These are phyloP conservation scores for Prosapia bicincta DNA, from an alignment of 2,888 invertebrate genomes.

Conservation along the genomic window DNA sequence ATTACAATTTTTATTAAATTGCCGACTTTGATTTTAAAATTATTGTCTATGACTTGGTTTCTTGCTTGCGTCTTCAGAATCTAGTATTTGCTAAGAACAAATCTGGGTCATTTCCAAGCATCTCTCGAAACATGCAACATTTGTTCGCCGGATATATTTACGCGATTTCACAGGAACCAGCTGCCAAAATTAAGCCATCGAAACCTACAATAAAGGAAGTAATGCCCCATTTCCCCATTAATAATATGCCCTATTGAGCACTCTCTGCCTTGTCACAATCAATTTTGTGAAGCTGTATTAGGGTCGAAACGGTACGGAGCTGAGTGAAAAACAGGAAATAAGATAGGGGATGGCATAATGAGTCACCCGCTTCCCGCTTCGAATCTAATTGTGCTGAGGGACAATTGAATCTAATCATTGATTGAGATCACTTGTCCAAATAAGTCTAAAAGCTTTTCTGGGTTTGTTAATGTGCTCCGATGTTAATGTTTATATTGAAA, in stretches of 20 bases:
- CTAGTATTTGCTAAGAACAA: too few relatives aligned
- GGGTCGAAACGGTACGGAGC: not conserved
- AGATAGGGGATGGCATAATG: not conserved
- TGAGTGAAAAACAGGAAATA: not conserved
- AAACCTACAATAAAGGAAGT: not conserved
- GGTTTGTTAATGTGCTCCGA: too few relatives aligned
- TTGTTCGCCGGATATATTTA: too few relatives aligned
- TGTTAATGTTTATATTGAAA: too few relatives aligned
- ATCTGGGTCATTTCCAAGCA: too few relatives aligned
- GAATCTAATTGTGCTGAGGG: not conserved
- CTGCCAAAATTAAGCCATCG: too few relatives aligned
- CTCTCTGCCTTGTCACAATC: not conserved
- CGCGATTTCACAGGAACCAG: too few relatives aligned
- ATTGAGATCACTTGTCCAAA: not conserved
- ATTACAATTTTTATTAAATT: too few relatives aligned
- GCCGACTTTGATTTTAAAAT: too few relatives aligned
- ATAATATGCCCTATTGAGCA: not conserved
- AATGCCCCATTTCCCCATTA: not conserved
- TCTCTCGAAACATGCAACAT: too few relatives aligned
- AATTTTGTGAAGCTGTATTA: not conserved
- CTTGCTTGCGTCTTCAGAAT: too few relatives aligned
- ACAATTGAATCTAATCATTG: not conserved
- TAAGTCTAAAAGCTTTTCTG: not conserved
- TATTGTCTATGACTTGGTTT: too few relatives aligned
- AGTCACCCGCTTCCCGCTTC: not conserved